phyloP scores from a whole-genome alignment of 2,113 vertebrate species.

The Scomber colias region DNA sequence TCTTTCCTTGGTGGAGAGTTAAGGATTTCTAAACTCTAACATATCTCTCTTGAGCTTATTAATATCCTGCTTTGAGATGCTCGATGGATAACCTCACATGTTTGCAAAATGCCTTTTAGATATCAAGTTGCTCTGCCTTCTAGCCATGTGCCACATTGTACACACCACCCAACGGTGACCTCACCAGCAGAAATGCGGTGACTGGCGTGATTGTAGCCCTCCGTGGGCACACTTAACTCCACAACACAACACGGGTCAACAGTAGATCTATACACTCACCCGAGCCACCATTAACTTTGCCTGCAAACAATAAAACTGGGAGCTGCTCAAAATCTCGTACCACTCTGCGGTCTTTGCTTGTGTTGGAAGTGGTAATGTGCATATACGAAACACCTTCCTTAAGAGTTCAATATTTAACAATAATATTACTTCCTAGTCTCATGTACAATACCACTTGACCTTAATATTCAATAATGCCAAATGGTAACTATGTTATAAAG shows the following conservation, averaged over 20 bases:
- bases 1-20: neutral
- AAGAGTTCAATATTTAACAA: conserved; percentile 24
- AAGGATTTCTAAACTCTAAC: neutral
- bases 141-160: conserved; percentile 57
- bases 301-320: conserved; percentile 40
- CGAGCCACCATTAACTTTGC: conserved; percentile 41
- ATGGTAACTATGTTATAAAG: conserved; percentile 33
- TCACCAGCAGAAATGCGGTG: conserved; percentile 56
- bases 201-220: conserved; percentile 68
- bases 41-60: neutral
- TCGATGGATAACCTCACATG: conserved; percentile 46
- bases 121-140: conserved; percentile 67
- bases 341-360: conserved; percentile 20
- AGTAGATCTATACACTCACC: conserved; percentile 54
- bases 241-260: conserved; percentile 55
- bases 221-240: conserved; percentile 50
- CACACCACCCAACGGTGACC: conserved; percentile 57
- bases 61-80: conserved; percentile 64
- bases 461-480: conserved; percentile 32
- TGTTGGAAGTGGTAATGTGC: conserved; percentile 22
- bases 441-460: conserved; percentile 31
- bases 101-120: conserved; percentile 66
- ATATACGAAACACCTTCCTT: conserved; percentile 27
- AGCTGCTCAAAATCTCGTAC: conserved; percentile 63
- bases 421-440: conserved; percentile 13